Conservation (phyloP, 2,797 vertebrate species). For the Agapornis canus region DNA sequence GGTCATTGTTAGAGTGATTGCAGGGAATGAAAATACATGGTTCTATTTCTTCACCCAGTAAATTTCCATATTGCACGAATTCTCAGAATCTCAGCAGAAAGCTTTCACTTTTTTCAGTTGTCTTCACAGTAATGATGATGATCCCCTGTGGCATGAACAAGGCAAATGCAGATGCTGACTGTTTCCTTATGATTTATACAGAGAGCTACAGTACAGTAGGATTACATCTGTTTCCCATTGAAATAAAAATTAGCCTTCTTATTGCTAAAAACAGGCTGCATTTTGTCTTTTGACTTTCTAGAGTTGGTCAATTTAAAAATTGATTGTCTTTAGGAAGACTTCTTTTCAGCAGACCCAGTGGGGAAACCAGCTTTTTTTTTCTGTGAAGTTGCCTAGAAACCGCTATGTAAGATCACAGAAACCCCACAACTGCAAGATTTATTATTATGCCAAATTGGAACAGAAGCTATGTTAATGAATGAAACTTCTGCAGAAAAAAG, state of each 20-base stretch:
- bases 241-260: slow-evolving; percentile 19
- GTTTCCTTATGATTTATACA: slow-evolving; percentile 46
- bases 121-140: slow-evolving; percentile 45
- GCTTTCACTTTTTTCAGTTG: slow-evolving; percentile 35
- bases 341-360: background rate
- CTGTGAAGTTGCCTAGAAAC: slow-evolving; percentile 27
- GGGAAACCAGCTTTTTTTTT: background rate
- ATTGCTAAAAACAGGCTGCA: slow-evolving; percentile 19
- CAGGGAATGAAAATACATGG: background rate
- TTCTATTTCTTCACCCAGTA: slow-evolving; percentile 20
- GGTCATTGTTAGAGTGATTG: slow-evolving; percentile 22
- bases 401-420: background rate
- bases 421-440: slow-evolving; percentile 2
- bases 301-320: slow-evolving; percentile 18
- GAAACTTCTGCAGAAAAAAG: background rate
- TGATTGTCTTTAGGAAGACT: background rate
- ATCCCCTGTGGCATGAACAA: slow-evolving; percentile 57
- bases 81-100: slow-evolving; percentile 41
- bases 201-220: slow-evolving; percentile 22
- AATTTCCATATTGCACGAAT: slow-evolving; percentile 51
- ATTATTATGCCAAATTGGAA: slow-evolving; percentile 17
- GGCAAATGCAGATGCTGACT: slow-evolving; percentile 61
- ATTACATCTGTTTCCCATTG: slow-evolving; percentile 49
- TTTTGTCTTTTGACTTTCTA: slow-evolving; percentile 48
- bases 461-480: background rate